These are phyloP conservation scores for Arenaria interpres DNA, from an alignment of 2,113 vertebrate genomes.

Conservation along the genomic window DNA sequence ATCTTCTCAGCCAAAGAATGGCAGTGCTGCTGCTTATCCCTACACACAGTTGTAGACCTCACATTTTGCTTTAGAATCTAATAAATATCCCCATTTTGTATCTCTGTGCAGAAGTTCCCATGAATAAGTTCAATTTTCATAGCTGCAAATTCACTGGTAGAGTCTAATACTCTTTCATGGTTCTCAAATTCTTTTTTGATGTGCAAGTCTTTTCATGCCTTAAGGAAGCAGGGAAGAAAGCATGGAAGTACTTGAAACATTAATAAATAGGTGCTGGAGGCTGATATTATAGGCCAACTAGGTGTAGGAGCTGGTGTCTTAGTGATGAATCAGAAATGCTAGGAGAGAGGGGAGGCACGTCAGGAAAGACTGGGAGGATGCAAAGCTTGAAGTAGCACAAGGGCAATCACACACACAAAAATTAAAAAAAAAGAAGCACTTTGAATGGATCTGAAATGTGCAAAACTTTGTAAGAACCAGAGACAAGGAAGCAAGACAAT, in stretches of 20 bases:
- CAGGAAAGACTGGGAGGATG: neutral
- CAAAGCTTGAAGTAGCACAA: neutral
- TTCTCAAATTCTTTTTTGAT: slow-evolving; percentile 34
- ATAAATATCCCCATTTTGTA: neutral
- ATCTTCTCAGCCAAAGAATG: neutral
- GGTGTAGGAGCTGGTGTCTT: slow-evolving; percentile 1
- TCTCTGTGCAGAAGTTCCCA: neutral
- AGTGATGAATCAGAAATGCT: slow-evolving; percentile 2
- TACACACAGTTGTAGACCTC: neutral
- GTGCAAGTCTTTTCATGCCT: slow-evolving; percentile 23
- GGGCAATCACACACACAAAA: neutral
- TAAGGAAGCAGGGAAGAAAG: slow-evolving; percentile 3
- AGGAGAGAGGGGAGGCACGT: neutral
- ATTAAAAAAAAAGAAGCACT: neutral
- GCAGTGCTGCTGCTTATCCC: neutral
- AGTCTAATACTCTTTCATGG: slow-evolving; percentile 9
- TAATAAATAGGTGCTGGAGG: slow-evolving; percentile 6
- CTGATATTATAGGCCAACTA: neutral
- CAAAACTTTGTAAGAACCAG: neutral
- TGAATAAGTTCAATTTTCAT: slow-evolving; percentile 3
- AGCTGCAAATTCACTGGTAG: neutral
- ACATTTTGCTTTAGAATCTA: neutral
- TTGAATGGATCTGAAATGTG: neutral
- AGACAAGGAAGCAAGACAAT: neutral
- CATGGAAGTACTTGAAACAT: neutral